These are phyloP conservation scores for Tetraodon nigroviridis DNA, from an alignment of 2,113 vertebrate genomes.

Conservation along the genomic window DNA sequence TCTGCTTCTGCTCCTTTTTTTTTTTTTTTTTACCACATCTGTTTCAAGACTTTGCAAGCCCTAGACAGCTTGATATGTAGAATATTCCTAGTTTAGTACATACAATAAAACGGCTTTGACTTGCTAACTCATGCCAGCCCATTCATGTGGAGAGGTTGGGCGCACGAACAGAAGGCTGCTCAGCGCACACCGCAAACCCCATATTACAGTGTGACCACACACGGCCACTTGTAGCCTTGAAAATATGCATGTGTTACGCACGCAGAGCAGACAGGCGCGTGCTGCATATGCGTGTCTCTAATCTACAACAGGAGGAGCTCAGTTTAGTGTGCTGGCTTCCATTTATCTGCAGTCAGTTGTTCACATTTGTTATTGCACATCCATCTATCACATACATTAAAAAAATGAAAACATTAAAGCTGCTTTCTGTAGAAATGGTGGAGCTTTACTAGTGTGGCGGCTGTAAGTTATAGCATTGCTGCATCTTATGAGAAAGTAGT, in stretches of 20 bases:
- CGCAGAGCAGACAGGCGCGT: neutral
- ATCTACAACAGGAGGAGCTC: neutral
- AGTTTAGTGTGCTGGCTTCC: neutral
- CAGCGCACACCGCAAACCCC: slow-evolving; percentile 4
- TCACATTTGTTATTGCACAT: neutral
- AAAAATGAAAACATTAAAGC: too few species aligned
- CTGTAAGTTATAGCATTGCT: too few species aligned
- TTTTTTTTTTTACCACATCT: too few species aligned
- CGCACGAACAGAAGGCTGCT: slow-evolving; percentile 40
- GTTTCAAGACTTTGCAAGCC: too few species aligned
- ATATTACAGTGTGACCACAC: slow-evolving; percentile 15
- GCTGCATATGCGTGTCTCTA: slow-evolving; percentile 6
- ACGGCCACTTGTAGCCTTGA: slow-evolving; percentile 31
- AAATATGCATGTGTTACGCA: slow-evolving; percentile 35
- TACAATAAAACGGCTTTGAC: neutral
- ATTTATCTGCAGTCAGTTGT: neutral
- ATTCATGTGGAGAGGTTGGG: slow-evolving; percentile 1
- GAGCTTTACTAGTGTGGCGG: too few species aligned
- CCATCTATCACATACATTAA: too few species aligned
- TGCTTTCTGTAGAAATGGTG: too few species aligned
- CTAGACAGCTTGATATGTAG: neutral
- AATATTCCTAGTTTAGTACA: neutral
- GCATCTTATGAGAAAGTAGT: too few species aligned
- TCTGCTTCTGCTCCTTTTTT: too few species aligned
- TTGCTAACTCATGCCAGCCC: slow-evolving; percentile 13